Base-by-base conservation (phyloP, 2,113 vertebrate species). In the Eulemur rufifrons region DNA sequence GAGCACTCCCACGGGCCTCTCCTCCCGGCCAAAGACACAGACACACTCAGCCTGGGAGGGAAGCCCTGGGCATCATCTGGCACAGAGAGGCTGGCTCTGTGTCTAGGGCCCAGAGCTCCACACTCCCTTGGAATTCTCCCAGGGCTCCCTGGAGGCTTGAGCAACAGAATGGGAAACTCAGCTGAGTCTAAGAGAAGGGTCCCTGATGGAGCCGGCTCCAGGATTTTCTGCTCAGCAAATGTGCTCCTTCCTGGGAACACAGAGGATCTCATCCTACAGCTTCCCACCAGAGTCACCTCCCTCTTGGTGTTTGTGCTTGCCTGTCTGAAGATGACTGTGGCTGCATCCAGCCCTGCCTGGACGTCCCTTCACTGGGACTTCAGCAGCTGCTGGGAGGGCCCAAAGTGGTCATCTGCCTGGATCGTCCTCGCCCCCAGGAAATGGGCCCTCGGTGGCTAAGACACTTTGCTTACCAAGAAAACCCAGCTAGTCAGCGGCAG, bases 141-240 rank as follows among this genome's bases (percentile, higher is more conserved):
- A 42, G 76, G 94, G 64, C 52, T 96, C 96, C 89, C 89, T 86
- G 80, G 95, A 96, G 94, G 80, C 59, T 4, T n/a, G 73, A 45
- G 54, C 50, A 50, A 61, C 68, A 54, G 77, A 88, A 50, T 56
- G 76, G 89, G 92, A 96, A 94, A 80, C 2, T n/a, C 63, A 7
- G 15, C 52, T 21, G 61, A 82, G 68, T 89, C 78, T 52, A 86
- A 83, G 15, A 25, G 32, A 89, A 96, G 59, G 64, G 68, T 83
- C 39, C 89, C 83, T 5, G 2, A 63, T 39, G 84, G 76, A 56
- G 64, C 34, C 32, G 56, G 34, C n/a, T 95, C 45, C 66, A 85
- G 63, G 85, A 56, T 82, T 96, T 83, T 81, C 73, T 54, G 20
- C 81, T 91, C 54, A 69, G 89, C 18, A 63, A 81, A 64, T 50